Base-by-base conservation (phyloP, 1,140 invertebrate genomes). In the Zaprionus gabonicus region DNA sequence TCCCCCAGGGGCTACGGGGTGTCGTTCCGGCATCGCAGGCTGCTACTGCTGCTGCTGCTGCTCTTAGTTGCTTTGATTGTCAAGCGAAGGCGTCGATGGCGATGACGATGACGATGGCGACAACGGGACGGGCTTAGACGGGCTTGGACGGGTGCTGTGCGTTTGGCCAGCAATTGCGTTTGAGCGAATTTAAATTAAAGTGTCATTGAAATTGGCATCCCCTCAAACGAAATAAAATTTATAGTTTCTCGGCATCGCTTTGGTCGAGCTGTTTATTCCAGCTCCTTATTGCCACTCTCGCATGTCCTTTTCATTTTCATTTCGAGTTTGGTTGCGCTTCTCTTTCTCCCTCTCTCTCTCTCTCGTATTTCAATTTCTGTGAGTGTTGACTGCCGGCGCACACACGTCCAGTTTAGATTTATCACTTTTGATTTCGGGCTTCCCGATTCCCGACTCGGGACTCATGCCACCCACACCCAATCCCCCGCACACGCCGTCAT, bases 111-210 rank as follows among this genome's bases (percentile, higher is more conserved):
- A 5, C 10, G 46, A 17, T 17, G 46, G 10, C 25, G 58, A 17
- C 34, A 17, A 9, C 41, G 41, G 41, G 41, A 9, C 41, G 20
- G n/a, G n/a, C 41, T 46, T 46, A 7, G 41, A 17, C 41, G n/a
- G n/a, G n/a, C 41, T 46, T 46, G n/a, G 41, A 17, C 41, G n/a
- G 41, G 3, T 7, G n/a, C 64, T 57, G 64, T 85, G 85, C 81
- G 81, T 23, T 23, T 90, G 72, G 71, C 79, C 60, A 82, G 85
- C 86, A 90, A 90, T 90, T 90, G 85, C 85, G 85, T 85, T 90
- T 90, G 85, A 90, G 76, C 85, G 85, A 90, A 90, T 90, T 90
- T 90, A 90, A 90, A 90, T 90, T 90, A 90, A 90, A 90, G 85
- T 90, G 85, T 90, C 85, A 90, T 90, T 90, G 79, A 71, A 90